These are phyloP conservation scores for Colletes latitarsis DNA, from an alignment of 1,140 invertebrate species.

Conservation along the genomic window DNA sequence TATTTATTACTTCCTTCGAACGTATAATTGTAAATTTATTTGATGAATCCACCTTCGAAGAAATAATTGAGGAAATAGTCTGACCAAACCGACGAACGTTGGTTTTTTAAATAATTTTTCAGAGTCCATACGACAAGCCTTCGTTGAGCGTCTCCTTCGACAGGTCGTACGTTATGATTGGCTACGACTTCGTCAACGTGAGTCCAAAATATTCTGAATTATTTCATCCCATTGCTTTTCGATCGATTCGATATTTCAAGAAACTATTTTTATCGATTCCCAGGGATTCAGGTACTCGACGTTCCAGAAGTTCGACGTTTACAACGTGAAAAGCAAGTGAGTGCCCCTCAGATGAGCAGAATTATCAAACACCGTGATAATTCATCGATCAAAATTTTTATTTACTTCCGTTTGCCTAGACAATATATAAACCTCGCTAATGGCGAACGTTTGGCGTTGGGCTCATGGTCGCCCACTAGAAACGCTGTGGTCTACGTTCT, in stretches of 20 bases:
- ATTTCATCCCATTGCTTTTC: neutral
- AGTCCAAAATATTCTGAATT: conserved; percentile 32
- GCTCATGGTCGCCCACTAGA: conserved; percentile 83
- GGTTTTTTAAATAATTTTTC: conserved; percentile 14
- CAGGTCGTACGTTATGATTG: conserved; percentile 50
- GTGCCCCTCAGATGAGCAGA: conserved; percentile 45
- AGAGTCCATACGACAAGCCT: conserved; percentile 13
- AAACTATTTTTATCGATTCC: conserved; percentile 47
- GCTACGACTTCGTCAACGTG: conserved; percentile 52
- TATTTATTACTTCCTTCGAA: no score
- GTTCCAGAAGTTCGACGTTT: conserved; percentile 82
- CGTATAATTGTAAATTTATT: no score
- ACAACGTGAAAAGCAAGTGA: conserved; percentile 81
- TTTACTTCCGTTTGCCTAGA: conserved; percentile 63
- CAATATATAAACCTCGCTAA: conserved; percentile 77
- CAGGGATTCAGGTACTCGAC: conserved; percentile 85
- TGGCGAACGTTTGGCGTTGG: conserved; percentile 81
- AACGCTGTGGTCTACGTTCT: conserved; percentile 88
- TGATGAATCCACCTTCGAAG: no score
- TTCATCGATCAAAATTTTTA: neutral
- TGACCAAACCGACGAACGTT: no score
- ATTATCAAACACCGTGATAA: conserved; percentile 11
- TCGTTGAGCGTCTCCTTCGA: conserved; percentile 20
- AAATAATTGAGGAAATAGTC: no score
- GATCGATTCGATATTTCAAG: neutral